phyloP scores from a whole-genome alignment of 2,113 vertebrate genomes.

The Hydrolagus affinis region DNA sequence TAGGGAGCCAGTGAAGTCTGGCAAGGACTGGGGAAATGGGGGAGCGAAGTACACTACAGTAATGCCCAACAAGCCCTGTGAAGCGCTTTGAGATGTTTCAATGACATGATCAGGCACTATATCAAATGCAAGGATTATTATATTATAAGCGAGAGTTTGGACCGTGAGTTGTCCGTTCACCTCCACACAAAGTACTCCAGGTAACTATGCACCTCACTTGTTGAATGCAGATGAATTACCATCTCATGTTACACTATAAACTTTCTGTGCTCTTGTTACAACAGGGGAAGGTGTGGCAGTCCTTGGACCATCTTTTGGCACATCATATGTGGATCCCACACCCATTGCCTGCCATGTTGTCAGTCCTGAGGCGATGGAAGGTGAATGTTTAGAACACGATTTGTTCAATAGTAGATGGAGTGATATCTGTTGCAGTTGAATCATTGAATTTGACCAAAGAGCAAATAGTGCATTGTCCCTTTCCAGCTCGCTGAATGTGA shows the following conservation, averaged over 20 bases:
- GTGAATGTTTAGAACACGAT: constrained; percentile 47
- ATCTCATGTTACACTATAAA: neutral
- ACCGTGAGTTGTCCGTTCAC: neutral
- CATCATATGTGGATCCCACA: constrained; percentile 48
- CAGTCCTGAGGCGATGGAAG: constrained; percentile 66
- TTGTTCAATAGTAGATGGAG: neutral
- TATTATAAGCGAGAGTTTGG: no score
- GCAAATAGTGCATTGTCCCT: no score
- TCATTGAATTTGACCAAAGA: no score
- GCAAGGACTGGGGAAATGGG: no score
- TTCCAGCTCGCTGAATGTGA: no score
- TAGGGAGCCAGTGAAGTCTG: no score
- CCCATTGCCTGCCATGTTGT: constrained; percentile 52
- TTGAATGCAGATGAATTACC: neutral
- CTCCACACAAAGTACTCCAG: neutral
- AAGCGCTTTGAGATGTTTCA: no score
- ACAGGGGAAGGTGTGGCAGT: constrained; percentile 40
- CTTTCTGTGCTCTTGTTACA: neutral
- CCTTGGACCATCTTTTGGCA: constrained; percentile 38
- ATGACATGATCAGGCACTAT: no score
- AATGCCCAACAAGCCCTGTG: no score
- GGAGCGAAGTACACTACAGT: no score
- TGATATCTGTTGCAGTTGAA: neutral
- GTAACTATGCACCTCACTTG: neutral
- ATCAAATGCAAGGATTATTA: no score